Evolutionary conservation across 2,797 vertebrate species (phyloP).

Genomic region (Synanceia verrucosa): DNA sequence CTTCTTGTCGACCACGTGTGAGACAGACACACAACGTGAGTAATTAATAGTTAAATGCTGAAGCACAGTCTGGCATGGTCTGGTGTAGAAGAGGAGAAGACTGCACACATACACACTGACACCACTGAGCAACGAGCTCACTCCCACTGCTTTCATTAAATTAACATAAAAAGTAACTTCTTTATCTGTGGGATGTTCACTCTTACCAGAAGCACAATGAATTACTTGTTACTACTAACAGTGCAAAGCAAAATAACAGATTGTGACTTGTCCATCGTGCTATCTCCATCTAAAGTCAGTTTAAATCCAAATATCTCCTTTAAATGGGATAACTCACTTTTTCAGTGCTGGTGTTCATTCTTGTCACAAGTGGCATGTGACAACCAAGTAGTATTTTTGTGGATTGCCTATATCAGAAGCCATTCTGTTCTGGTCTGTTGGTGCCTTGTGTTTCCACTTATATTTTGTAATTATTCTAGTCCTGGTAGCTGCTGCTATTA

Average conservation of each 20-base stretch:
- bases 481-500: background rate
- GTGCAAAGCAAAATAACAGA: background rate
- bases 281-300: background rate
- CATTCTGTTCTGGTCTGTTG: no score
- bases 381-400: no score
- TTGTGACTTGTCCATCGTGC: no score
- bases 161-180: background rate
- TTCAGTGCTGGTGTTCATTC: no score
- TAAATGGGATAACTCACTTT: background rate
- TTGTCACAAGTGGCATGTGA: no score
- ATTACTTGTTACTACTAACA: background rate
- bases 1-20: background rate
- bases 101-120: background rate
- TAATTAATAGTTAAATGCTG: slow-evolving; percentile 55
- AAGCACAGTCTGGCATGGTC: background rate
- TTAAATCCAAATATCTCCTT: background rate
- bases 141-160: slow-evolving; percentile 1
- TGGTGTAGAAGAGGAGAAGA: background rate
- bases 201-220: background rate
- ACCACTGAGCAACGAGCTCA: background rate
- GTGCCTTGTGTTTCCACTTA: background rate
- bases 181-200: background rate
- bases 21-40: slow-evolving; percentile 5
- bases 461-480: background rate
- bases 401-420: no score